Evolutionary conservation across 1,140 invertebrate species (phyloP).

Genomic region (Drosophila elegans): DNA sequence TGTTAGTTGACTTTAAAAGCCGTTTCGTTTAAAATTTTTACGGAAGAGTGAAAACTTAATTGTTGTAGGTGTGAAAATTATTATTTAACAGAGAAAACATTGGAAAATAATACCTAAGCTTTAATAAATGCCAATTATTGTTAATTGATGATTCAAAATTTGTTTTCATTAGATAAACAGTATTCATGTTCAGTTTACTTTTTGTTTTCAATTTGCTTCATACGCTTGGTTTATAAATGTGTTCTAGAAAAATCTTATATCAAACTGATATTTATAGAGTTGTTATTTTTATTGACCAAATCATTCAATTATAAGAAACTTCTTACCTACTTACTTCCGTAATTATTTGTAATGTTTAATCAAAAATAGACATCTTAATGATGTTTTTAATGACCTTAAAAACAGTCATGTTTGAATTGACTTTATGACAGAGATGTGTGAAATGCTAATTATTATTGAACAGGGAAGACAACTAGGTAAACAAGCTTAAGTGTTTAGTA

Average conservation of each 20-base stretch:
- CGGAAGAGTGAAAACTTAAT: not conserved
- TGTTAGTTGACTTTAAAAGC: not conserved
- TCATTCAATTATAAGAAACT: no score
- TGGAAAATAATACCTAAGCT: not conserved
- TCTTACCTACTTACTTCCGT: no score
- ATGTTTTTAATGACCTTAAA: not conserved
- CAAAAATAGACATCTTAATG: not conserved
- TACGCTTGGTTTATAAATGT: no score
- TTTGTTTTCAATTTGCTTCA: no score
- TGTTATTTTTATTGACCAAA: no score
- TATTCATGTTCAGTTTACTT: not conserved
- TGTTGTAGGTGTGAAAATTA: conserved; percentile 1
- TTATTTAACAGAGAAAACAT: not conserved
- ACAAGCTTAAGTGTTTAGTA: no score
- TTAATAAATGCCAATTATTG: not conserved
- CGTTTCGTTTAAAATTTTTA: not conserved
- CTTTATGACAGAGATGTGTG: not conserved
- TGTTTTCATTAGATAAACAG: not conserved
- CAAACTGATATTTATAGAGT: no score
- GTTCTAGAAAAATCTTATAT: no score
- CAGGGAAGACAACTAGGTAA: not conserved
- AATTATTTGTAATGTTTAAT: not conserved
- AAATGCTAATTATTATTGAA: not conserved
- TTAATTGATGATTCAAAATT: conserved; percentile 5
- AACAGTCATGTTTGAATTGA: not conserved